Conservation (phyloP, 2,113 vertebrate species). For the Nothobranchius kuhntae region DNA sequence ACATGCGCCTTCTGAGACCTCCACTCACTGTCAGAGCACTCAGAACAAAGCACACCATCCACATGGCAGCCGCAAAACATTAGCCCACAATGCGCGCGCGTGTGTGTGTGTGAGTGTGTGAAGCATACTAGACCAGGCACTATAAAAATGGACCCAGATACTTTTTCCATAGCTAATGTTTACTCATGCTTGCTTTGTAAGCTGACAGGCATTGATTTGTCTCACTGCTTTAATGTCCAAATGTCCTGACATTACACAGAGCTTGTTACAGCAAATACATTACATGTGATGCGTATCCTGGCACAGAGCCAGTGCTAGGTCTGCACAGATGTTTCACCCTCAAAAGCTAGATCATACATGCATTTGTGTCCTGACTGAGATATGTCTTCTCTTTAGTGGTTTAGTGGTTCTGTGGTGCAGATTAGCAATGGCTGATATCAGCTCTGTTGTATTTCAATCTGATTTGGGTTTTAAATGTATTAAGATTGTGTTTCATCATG, state of each 20-base stretch:
- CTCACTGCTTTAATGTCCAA: conserved; percentile 21
- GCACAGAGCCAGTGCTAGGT: background rate
- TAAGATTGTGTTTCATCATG: too few relatives aligned
- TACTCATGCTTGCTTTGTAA: conserved; percentile 44
- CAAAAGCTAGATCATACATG: too few relatives aligned
- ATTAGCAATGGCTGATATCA: too few relatives aligned
- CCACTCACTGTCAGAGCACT: conserved; percentile 69
- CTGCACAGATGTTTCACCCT: background rate
- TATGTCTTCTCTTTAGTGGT: too few relatives aligned
- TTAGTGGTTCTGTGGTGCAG: too few relatives aligned
- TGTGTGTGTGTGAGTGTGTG: conserved; percentile 4
- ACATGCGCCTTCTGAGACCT: conserved; percentile 68
- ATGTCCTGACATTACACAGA: conserved; percentile 12
- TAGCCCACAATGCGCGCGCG: conserved; percentile 18
- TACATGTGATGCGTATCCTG: conserved; percentile 17
- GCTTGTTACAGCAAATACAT: conserved; percentile 13
- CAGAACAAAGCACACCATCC: conserved; percentile 68
- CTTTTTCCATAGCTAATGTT: conserved; percentile 49
- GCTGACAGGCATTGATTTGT: conserved; percentile 40
- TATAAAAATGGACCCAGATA: conserved; percentile 37
- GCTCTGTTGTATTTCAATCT: too few relatives aligned
- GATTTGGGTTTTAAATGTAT: too few relatives aligned
- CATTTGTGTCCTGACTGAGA: too few relatives aligned
- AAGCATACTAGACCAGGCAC: conserved; percentile 7
- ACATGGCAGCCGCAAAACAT: conserved; percentile 57